A percentile compares a stretch with the other conserved stretches of the same genome.
phyloP scores from a whole-genome alignment of 1,140 invertebrate genomes.

The Yoshiicerus persimilis region DNA sequence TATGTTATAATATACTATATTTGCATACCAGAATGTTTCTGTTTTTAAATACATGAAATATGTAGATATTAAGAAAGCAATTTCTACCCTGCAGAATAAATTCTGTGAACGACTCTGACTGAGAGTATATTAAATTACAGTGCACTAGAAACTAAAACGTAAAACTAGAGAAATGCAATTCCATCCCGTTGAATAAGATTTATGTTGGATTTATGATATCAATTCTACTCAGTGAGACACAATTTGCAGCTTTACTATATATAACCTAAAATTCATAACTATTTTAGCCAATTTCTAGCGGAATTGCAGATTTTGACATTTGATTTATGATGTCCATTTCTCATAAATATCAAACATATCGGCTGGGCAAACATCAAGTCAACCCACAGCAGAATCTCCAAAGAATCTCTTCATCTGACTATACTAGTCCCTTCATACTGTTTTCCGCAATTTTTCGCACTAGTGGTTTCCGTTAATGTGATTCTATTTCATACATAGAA shows the following conservation, averaged over 20 bases:
- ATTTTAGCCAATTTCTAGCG: constrained; percentile 22
- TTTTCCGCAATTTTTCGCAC: constrained; percentile 14
- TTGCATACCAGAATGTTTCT: neutral
- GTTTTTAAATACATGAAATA: neutral
- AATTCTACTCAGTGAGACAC: neutral
- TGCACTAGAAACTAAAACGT: neutral
- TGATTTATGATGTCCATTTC: constrained; percentile 40
- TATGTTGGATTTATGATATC: constrained; percentile 7
- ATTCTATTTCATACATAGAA: neutral
- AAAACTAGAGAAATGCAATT: neutral
- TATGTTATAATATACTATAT: too few species aligned
- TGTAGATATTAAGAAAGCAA: neutral
- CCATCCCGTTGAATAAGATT: neutral
- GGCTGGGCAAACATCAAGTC: constrained; percentile 17
- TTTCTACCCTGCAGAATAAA: neutral
- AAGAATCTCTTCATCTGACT: neutral
- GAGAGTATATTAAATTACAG: neutral
- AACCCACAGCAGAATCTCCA: neutral
- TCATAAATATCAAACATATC: constrained; percentile 36
- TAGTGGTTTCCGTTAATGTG: constrained; percentile 1
- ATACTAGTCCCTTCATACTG: neutral
- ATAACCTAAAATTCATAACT: neutral
- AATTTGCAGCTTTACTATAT: neutral
- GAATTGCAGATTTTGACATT: constrained; percentile 31
- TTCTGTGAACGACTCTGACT: neutral